These are phyloP conservation scores for Gila robusta DNA, from an alignment of 2,797 vertebrate genomes.

Conservation along the genomic window DNA sequence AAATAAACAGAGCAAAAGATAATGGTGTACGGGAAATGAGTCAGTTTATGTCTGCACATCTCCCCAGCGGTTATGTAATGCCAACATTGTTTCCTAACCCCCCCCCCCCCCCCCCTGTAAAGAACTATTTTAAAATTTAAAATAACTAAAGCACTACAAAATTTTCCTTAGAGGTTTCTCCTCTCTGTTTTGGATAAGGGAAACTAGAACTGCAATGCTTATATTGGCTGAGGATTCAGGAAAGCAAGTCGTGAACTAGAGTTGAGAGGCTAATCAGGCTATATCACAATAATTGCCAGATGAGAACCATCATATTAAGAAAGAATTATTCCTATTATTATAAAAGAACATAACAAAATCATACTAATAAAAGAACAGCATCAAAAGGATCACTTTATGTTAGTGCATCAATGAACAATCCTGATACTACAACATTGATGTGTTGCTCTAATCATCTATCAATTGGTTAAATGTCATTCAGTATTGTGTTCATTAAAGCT, in stretches of 20 bases:
- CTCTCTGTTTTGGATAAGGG: background rate
- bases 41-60: conserved; percentile 1
- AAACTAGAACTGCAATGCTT: background rate
- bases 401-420: background rate
- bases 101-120: too few species aligned
- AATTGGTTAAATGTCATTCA: background rate
- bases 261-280: background rate
- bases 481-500: background rate
- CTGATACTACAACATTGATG: background rate
- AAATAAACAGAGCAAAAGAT: conserved; percentile 5
- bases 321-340: background rate
- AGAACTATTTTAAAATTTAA: too few species aligned
- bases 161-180: background rate
- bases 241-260: background rate
- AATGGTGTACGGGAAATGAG: background rate
- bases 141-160: background rate
- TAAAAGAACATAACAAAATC: background rate
- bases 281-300: background rate
- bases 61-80: background rate
- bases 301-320: background rate
- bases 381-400: background rate
- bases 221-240: background rate
- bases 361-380: background rate
- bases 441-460: background rate
- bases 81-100: background rate